Evolutionary conservation across 2,113 vertebrate species (phyloP), one percentile per base, ranked within the genome.

Genomic region (Dasyornis broadbenti): DNA sequence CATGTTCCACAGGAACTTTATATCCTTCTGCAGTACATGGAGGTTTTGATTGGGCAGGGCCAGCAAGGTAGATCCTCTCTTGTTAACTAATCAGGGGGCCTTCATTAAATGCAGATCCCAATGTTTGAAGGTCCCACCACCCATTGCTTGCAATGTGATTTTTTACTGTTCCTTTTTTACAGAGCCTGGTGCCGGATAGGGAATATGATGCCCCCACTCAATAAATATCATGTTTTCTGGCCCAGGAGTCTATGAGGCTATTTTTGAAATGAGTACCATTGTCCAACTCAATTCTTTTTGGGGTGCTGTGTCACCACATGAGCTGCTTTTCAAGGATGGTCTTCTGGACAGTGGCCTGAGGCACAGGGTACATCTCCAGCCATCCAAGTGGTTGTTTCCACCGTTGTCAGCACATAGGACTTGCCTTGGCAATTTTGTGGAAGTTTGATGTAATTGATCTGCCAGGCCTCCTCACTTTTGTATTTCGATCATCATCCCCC

Each of bases 401-500:
- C 13, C 24, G 9, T 42, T 57, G 31, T 49, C 42, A 57, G 42
- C 42, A 40, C 50, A 24, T 3, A 65, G 35, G 1, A 0, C 30
- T 75, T 65, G 35, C 35, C 70, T 57, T 9, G 42, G 30, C 52
- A 42, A 16, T 20, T 66, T 13, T 30, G 20, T 49, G 52, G 60
- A 17, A 40, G 20, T 35, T 52, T 7, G 4, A 11, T 66, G 31
- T 76, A 26, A 50, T 42, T 2, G 0, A 24, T 35, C 52, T 65
- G 35, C 42, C 18, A 47, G n/a, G 22, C 22, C 18, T 56, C n/a
- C 63, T 50, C 37, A 49, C 30, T 18, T 35, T 50, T 66, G 17
- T 57, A 35, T 66, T 86, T 66, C 16, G 20, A 0, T 13, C 28
- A 14, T 57, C 0, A 0, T 73, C 30, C 42, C 19, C 24, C 35